Evolutionary conservation across 2,113 vertebrate genomes (phyloP).

Genomic region (Macrotis lagotis): DNA sequence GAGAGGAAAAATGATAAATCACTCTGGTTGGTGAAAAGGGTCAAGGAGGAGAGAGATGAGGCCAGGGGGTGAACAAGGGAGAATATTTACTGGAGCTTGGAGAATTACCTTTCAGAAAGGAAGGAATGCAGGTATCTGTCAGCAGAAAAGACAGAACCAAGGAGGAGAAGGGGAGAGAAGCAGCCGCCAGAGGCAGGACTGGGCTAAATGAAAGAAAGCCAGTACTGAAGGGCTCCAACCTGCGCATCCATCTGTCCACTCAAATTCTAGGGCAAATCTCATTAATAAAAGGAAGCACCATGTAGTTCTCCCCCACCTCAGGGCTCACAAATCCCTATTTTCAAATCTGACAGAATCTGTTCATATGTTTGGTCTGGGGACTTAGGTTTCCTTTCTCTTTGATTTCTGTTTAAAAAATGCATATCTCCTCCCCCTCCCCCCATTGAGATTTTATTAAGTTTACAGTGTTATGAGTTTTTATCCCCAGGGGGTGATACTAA

Average conservation of each 20-base stretch:
- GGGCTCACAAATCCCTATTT: conserved; percentile 68
- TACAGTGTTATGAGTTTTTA: conserved; percentile 31
- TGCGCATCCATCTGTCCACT: conserved; percentile 77
- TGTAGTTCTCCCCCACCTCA: conserved; percentile 32
- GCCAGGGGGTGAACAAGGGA: neutral
- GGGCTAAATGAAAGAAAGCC: conserved; percentile 29
- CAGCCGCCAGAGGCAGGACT: conserved; percentile 4
- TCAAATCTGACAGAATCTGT: conserved; percentile 50
- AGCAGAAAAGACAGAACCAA: neutral
- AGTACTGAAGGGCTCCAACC: conserved; percentile 70
- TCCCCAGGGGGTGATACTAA: conserved; percentile 30
- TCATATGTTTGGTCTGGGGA: conserved; percentile 32
- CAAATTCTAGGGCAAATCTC: conserved; percentile 78
- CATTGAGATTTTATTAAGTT: conserved; percentile 48
- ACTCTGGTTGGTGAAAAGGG: neutral
- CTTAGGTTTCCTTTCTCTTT: conserved; percentile 11
- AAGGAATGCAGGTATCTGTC: neutral
- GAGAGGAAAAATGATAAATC: neutral
- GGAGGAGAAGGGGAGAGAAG: conserved; percentile 26
- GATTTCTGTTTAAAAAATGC: conserved; percentile 51
- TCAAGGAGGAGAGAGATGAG: no score
- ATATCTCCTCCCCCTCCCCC: neutral
- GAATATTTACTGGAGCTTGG: conserved; percentile 27
- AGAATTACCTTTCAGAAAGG: neutral
- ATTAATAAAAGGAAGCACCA: conserved; percentile 66